A percentile compares a stretch with the other conserved stretches of the same genome.
These are phyloP conservation scores for Struthio camelus DNA, from an alignment of 2,113 vertebrate genomes.

Conservation along the genomic window DNA sequence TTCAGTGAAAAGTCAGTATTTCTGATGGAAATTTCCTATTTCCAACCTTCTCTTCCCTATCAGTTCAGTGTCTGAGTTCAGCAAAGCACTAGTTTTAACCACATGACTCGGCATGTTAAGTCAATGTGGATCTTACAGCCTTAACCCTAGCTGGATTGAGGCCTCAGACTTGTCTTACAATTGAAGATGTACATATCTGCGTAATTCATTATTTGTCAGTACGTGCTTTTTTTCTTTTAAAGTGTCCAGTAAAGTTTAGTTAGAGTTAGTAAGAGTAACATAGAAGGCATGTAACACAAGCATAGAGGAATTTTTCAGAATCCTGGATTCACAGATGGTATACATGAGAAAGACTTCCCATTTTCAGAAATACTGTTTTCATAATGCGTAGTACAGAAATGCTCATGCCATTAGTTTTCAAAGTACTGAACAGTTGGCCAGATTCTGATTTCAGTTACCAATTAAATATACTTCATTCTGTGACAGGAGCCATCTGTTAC, in stretches of 20 bases:
- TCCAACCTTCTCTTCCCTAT: fast-evolving
- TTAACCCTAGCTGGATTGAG: neutral
- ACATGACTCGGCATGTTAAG: fast-evolving
- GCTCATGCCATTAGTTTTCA: neutral
- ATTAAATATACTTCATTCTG: neutral
- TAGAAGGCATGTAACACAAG: neutral
- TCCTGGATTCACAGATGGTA: constrained; percentile 64
- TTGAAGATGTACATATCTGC: neutral
- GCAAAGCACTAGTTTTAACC: neutral
- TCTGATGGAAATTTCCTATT: neutral
- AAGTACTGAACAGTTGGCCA: neutral
- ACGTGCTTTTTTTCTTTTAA: neutral
- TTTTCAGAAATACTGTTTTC: neutral
- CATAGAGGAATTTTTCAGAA: constrained; percentile 48
- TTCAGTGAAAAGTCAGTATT: neutral
- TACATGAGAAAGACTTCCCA: fast-evolving
- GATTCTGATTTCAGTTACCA: neutral
- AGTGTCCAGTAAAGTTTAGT: neutral
- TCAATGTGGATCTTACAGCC: neutral
- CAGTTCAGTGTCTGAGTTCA: neutral
- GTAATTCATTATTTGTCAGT: constrained; percentile 8
- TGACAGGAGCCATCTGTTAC: neutral
- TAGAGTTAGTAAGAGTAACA: neutral
- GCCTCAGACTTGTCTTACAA: neutral
- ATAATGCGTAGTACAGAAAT: neutral